Evolutionary conservation across 2,113 vertebrate genomes (phyloP).

Genomic region (Phyllopteryx taeniolatus): DNA sequence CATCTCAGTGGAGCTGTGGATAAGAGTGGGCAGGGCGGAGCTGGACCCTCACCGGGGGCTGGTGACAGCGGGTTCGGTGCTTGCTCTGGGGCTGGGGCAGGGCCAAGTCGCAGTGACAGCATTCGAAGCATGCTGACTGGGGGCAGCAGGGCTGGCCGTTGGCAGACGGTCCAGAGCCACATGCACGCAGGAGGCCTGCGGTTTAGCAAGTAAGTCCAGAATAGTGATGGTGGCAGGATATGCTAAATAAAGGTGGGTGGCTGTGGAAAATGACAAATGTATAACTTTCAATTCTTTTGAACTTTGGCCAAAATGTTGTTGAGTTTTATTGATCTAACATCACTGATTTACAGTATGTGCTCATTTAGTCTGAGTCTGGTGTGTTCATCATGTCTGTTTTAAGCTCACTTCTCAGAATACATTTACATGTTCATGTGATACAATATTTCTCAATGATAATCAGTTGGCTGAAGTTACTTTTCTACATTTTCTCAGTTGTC

Average conservation of each 20-base stretch:
- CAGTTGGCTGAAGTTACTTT: not conserved
- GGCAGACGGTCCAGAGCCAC: conserved; percentile 97
- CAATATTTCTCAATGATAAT: not conserved
- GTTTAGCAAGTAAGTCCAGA: conserved; percentile 92
- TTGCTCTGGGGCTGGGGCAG: conserved; percentile 75
- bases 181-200: conserved; percentile 96
- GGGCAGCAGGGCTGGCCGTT: conserved; percentile 85
- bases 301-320: not conserved
- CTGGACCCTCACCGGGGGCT: conserved; percentile 81
- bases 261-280: not conserved
- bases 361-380: not conserved
- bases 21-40: conserved; percentile 83
- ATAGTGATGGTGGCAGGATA: conserved; percentile 51
- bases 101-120: conserved; percentile 90
- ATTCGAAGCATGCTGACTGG: conserved; percentile 90
- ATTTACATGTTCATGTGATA: not conserved
- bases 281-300: not conserved
- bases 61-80: conserved; percentile 78
- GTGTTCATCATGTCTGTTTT: not conserved
- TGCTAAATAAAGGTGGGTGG: conserved; percentile 15
- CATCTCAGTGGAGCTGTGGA: conserved; percentile 87
- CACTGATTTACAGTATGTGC: not conserved
- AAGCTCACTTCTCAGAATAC: not conserved
- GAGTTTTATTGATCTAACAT: not conserved
- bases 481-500: not conserved